phyloP scores from a whole-genome alignment of 2,888 invertebrate genomes.

The Hirudinaria manillensis region DNA sequence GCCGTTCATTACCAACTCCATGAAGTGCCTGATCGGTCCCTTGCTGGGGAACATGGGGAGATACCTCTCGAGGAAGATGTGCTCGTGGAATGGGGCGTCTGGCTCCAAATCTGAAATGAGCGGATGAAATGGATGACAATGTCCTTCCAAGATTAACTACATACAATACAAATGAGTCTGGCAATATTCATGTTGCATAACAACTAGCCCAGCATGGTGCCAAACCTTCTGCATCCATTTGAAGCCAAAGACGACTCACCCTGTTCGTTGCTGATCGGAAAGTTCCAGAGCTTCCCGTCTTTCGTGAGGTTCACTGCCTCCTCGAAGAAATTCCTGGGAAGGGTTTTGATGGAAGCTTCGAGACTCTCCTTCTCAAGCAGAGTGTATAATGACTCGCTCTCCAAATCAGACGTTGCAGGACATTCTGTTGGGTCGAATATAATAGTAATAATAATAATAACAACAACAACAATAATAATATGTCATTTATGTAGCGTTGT shows the following conservation, averaged over 20 bases:
- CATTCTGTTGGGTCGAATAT: not conserved
- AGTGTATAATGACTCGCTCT: slow-evolving; percentile 31
- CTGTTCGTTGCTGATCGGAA: slow-evolving; percentile 94
- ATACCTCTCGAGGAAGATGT: slow-evolving; percentile 82
- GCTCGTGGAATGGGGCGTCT: slow-evolving; percentile 78
- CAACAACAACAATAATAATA: too few relatives aligned
- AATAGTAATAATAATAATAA: too few relatives aligned
- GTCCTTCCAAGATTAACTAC: too few relatives aligned
- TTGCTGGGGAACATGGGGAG: slow-evolving; percentile 76
- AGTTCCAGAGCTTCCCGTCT: slow-evolving; percentile 88
- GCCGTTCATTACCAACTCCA: slow-evolving; percentile 90
- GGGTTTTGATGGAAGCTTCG: slow-evolving; percentile 44
- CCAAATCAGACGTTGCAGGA: not conserved
- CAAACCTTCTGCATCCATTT: too few relatives aligned
- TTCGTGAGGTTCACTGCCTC: slow-evolving; percentile 90
- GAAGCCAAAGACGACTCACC: slow-evolving; percentile 55
- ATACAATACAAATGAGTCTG: too few relatives aligned
- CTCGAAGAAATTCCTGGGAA: slow-evolving; percentile 81
- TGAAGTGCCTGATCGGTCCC: slow-evolving; percentile 89
- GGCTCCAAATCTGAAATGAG: slow-evolving; percentile 54
- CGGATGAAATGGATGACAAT: slow-evolving; percentile 31
- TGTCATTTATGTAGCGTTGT: too few relatives aligned
- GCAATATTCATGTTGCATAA: too few relatives aligned
- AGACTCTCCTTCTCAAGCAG: slow-evolving; percentile 33
- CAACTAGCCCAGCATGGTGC: too few relatives aligned